These are phyloP conservation scores for Strigamia crassipes DNA, from an alignment of 2,888 invertebrate genomes.

Conservation along the genomic window DNA sequence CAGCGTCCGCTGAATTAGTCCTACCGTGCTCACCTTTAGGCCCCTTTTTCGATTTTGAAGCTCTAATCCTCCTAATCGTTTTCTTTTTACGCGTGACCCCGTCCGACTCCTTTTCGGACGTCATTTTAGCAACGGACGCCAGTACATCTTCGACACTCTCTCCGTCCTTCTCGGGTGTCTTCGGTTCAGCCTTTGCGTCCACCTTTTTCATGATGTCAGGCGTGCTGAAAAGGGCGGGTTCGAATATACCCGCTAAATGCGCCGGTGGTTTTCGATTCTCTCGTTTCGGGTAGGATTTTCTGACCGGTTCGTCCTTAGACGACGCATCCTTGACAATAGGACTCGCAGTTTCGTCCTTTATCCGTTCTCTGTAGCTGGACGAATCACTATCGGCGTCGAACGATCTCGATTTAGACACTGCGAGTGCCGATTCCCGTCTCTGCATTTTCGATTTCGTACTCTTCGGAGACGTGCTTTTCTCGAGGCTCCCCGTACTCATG, in stretches of 20 bases:
- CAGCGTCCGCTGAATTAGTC: neutral
- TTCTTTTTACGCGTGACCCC: neutral
- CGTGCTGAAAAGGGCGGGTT: slow-evolving; percentile 73
- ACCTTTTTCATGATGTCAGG: slow-evolving; percentile 67
- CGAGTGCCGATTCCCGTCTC: neutral
- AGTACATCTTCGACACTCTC: neutral
- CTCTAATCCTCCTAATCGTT: neutral
- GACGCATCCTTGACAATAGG: neutral
- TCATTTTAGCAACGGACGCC: neutral
- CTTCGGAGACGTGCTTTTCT: neutral
- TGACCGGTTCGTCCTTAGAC: slow-evolving; percentile 45
- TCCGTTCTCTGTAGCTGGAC: slow-evolving; percentile 14
- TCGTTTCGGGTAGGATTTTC: slow-evolving; percentile 52
- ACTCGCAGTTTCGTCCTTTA: neutral
- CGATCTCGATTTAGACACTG: neutral
- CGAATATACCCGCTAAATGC: slow-evolving; percentile 63
- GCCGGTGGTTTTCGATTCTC: slow-evolving; percentile 67
- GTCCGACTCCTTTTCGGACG: slow-evolving; percentile 13
- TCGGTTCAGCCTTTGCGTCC: slow-evolving; percentile 49
- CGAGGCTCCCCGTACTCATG: neutral
- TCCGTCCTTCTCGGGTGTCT: slow-evolving; percentile 36
- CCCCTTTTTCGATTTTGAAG: neutral
- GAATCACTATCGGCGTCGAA: slow-evolving; percentile 6
- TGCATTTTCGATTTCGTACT: neutral
- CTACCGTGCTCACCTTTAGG: neutral